Percentiles rank a stretch among this genome's conserved stretches.
These are phyloP conservation scores for Eumeta japonica DNA, from an alignment of 1,140 invertebrate species.

Conservation along the genomic window DNA sequence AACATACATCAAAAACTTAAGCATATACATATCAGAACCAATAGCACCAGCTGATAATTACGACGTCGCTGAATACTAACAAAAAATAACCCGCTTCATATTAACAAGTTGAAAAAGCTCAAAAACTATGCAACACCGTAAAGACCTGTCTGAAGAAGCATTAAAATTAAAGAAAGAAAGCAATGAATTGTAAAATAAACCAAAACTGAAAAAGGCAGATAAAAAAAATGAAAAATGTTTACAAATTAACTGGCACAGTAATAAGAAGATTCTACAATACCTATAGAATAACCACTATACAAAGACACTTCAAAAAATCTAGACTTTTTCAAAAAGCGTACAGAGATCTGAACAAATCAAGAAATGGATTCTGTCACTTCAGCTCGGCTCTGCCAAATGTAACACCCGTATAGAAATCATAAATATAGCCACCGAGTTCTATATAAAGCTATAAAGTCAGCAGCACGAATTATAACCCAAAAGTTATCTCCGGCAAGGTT, in stretches of 20 bases:
- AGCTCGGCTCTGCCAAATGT: background rate
- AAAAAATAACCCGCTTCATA: constrained; percentile 13
- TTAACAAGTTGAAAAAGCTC: constrained; percentile 13
- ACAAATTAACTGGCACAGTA: constrained; percentile 12
- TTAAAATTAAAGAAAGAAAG: constrained; percentile 19
- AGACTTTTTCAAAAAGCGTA: constrained; percentile 2
- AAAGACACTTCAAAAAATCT: constrained; percentile 1
- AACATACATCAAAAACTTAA: constrained; percentile 16
- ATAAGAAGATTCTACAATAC: constrained; percentile 1
- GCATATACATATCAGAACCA: constrained; percentile 14
- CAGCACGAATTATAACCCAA: too few relatives aligned
- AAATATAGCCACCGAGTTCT: too few relatives aligned
- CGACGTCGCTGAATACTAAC: constrained; percentile 13
- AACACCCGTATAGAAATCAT: constrained; percentile 3
- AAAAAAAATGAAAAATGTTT: constrained; percentile 16
- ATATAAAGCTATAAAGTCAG: constrained; percentile 15
- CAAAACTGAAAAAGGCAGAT: constrained; percentile 12
- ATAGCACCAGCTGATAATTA: constrained; percentile 7
- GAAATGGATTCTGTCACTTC: constrained; percentile 1
- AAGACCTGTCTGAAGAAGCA: constrained; percentile 14
- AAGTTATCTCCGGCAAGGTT: too few relatives aligned
- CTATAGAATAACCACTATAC: constrained; percentile 1
- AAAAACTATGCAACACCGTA: constrained; percentile 10
- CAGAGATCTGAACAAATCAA: constrained; percentile 1
- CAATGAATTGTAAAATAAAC: too few relatives aligned